Evolutionary conservation across 2,888 invertebrate genomes (phyloP).

Genomic region (Rhingia rostrata): DNA sequence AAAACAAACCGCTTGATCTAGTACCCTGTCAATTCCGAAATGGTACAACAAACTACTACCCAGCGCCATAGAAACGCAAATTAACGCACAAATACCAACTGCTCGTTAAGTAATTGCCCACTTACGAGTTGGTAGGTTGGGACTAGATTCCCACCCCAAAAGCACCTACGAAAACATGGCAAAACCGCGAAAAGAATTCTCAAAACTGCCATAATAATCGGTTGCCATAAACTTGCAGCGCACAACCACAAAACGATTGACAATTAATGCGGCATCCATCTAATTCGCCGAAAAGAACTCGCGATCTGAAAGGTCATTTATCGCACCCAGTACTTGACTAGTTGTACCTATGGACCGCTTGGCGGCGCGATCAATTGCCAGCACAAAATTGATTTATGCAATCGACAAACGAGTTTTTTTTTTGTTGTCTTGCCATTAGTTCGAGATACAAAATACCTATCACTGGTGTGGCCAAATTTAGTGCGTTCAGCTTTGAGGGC

Average conservation of each 20-base stretch:
- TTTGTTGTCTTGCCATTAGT: not conserved
- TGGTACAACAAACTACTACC: not conserved
- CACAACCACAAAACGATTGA: not conserved
- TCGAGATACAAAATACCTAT: not conserved
- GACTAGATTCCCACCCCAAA: too few species aligned
- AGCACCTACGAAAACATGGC: not conserved
- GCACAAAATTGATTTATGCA: conserved; percentile 26
- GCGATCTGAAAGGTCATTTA: conserved; percentile 10
- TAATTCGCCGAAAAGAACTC: not conserved
- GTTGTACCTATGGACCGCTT: conserved; percentile 22
- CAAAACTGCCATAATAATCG: conserved; percentile 2
- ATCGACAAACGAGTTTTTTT: conserved; percentile 18
- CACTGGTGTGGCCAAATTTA: not conserved
- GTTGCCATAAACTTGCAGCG: conserved; percentile 10
- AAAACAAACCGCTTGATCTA: not conserved
- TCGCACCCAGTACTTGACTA: not conserved
- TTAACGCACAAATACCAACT: not conserved
- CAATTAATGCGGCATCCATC: conserved; percentile 10
- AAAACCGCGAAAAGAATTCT: conserved; percentile 1
- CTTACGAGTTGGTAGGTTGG: not conserved
- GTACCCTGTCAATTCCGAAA: not conserved
- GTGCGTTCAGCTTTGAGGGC: not conserved
- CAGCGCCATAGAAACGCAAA: not conserved
- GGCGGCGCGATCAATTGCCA: conserved; percentile 41
- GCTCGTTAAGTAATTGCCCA: conserved; percentile 17